Conservation (phyloP, 92 coral and sea anemone genomes). For the Epizoanthus illoricatus region DNA sequence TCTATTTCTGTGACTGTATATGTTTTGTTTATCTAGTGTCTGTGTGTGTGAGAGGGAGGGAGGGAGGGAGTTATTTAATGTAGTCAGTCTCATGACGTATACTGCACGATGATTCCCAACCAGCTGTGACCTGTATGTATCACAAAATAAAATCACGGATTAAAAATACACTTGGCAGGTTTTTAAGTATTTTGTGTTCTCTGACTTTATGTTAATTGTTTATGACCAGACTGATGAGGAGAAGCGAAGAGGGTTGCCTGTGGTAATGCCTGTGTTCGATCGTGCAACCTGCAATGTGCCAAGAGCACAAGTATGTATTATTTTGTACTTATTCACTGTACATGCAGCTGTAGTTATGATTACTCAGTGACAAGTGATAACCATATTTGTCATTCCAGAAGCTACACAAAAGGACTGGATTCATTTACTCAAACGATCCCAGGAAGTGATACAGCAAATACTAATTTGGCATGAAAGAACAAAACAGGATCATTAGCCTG, state of each 20-base stretch:
- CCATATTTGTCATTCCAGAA: no score
- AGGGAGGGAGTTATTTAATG: neutral
- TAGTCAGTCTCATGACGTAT: neutral
- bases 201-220: neutral
- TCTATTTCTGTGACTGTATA: no score
- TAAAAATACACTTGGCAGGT: neutral
- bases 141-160: neutral
- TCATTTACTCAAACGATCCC: no score
- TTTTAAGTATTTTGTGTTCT: neutral
- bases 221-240: conserved; percentile 88
- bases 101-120: neutral
- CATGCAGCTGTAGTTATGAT: no score
- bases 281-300: conserved; percentile 96
- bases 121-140: neutral
- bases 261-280: conserved; percentile 99
- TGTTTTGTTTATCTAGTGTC: neutral
- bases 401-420: no score
- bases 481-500: no score
- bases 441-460: no score
- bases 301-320: conserved; percentile 80
- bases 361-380: no score
- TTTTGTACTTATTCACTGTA: neutral
- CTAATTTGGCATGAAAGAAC: no score
- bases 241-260: conserved; percentile 91
- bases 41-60: no score